Percentiles rank a stretch among this genome's conserved stretches.
These are phyloP conservation scores for Pardosa pseudoannulata DNA, from an alignment of 2,888 invertebrate species.

Conservation along the genomic window DNA sequence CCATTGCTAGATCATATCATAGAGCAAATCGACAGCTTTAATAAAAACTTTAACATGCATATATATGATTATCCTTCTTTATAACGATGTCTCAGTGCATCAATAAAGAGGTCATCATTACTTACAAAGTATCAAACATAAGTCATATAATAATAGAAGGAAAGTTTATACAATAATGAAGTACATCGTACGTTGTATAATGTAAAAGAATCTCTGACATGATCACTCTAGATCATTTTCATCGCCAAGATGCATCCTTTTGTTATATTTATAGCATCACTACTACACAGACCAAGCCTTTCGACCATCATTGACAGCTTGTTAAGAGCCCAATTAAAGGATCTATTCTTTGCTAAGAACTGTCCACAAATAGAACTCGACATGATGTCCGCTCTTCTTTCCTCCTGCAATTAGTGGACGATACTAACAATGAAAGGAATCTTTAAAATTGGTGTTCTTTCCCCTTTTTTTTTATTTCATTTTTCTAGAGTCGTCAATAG, in stretches of 20 bases:
- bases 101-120: too few species aligned
- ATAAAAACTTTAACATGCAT: too few species aligned
- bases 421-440: conserved; percentile 31
- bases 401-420: conserved; percentile 43
- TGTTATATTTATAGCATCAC: background rate
- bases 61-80: too few species aligned
- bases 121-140: too few species aligned
- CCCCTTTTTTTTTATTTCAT: conserved; percentile 13
- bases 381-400: conserved; percentile 45
- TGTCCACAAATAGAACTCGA: conserved; percentile 46
- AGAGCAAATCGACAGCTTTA: too few species aligned
- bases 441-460: background rate
- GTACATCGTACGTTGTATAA: too few species aligned
- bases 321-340: conserved; percentile 53
- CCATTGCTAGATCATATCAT: too few species aligned
- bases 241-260: background rate
- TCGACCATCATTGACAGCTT: conserved; percentile 35
- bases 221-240: conserved; percentile 2
- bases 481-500: conserved; percentile 27
- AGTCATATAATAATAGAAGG: too few species aligned
- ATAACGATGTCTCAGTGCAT: too few species aligned
- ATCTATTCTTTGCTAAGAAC: conserved; percentile 35
- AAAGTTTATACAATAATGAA: too few species aligned
- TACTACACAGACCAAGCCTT: background rate
- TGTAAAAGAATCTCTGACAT: too few species aligned